A percentile compares a stretch with the other conserved stretches of the same genome.
These are phyloP conservation scores for Gymnothorax reevesii DNA, from an alignment of 2,797 vertebrate species.

Conservation along the genomic window DNA sequence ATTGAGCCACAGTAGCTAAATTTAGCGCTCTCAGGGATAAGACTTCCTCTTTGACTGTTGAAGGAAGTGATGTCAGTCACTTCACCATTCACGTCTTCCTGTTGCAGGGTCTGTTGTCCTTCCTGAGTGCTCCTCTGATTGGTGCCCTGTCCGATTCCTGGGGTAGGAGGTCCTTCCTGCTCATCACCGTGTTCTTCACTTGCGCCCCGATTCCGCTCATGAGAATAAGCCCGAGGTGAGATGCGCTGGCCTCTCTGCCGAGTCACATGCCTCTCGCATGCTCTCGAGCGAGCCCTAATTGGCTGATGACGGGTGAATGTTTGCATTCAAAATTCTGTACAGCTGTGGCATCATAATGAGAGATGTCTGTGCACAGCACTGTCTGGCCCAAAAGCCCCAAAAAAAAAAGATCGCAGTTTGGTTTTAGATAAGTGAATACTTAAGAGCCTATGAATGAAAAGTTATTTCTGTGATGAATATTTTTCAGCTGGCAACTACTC, in stretches of 20 bases:
- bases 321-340: neutral
- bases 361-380: neutral
- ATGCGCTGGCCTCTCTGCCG: slow-evolving; percentile 16
- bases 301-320: neutral
- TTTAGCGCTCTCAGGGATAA: too few species aligned
- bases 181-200: slow-evolving; percentile 84
- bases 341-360: neutral
- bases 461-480: too few species aligned
- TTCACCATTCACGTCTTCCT: neutral
- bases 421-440: too few species aligned
- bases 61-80: neutral
- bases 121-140: slow-evolving; percentile 82
- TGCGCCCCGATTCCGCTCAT: slow-evolving; percentile 85
- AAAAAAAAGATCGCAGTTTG: too few species aligned
- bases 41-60: neutral
- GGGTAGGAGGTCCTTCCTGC: slow-evolving; percentile 82
- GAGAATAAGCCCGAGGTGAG: slow-evolving; percentile 84
- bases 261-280: neutral
- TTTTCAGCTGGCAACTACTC: too few species aligned
- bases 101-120: slow-evolving; percentile 82
- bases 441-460: too few species aligned
- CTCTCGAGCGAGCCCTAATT: neutral
- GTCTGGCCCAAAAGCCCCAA: neutral
- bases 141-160: slow-evolving; percentile 84
- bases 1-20: too few species aligned